Evolutionary conservation across 2,797 vertebrate genomes (phyloP).

Genomic region (Aselliscus stoliczkanus): DNA sequence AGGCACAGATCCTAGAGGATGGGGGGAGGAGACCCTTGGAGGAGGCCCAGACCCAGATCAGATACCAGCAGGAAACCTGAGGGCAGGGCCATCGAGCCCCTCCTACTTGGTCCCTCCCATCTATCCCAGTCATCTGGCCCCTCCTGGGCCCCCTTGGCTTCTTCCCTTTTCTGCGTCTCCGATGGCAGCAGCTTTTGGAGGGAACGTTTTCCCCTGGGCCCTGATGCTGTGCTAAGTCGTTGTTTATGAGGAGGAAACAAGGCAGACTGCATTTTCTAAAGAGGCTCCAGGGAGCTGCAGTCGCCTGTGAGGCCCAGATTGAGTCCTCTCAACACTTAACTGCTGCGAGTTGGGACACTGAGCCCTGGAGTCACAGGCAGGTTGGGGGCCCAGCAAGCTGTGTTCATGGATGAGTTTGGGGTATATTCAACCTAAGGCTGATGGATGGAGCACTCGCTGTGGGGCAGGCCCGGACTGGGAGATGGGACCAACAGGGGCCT

Average conservation of each 20-base stretch:
- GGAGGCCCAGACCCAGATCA: neutral
- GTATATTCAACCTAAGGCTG: neutral
- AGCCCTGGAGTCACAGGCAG: neutral
- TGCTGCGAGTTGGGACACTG: neutral
- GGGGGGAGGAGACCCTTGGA: neutral
- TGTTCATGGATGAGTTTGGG: neutral
- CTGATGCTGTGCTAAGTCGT: neutral
- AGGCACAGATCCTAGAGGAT: neutral
- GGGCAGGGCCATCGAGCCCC: neutral
- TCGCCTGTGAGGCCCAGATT: neutral
- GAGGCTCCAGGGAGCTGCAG: constrained; percentile 47
- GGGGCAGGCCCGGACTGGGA: neutral
- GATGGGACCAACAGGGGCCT: no score
- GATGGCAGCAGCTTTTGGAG: constrained; percentile 12
- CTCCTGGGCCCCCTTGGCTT: constrained; percentile 41
- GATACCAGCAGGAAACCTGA: neutral
- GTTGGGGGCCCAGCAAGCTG: no score
- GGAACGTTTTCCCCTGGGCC: constrained; percentile 24
- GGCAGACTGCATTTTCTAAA: constrained; percentile 51
- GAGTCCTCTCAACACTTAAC: neutral
- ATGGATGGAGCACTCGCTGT: neutral
- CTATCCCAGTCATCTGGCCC: neutral
- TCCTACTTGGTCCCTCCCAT: neutral
- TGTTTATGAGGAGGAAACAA: constrained; percentile 54
- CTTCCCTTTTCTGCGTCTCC: neutral